A percentile compares a stretch with the other conserved stretches of the same genome.
Conservation (phyloP, 2,888 invertebrate genomes). For the Erebia ligea region DNA sequence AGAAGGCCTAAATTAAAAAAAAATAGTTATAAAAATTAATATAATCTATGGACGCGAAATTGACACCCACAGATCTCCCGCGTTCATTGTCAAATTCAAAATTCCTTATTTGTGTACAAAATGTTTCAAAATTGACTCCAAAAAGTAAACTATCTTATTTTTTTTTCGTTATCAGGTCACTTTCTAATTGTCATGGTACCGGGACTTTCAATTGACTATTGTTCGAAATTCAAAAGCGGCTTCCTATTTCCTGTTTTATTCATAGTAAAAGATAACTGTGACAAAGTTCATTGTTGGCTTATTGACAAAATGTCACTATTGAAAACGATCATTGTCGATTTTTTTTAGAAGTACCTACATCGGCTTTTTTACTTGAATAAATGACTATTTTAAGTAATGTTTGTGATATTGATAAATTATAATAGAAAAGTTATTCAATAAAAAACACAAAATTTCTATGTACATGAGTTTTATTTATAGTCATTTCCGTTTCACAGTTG, state of each 20-base stretch:
- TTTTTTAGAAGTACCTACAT: constrained; percentile 68
- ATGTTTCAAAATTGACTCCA: not conserved
- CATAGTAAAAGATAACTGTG: constrained; percentile 41
- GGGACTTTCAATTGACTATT: constrained; percentile 44
- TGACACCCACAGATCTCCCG: constrained; percentile 27
- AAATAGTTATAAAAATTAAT: constrained; percentile 34
- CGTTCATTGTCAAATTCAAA: constrained; percentile 23
- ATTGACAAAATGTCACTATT: constrained; percentile 34
- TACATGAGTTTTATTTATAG: constrained; percentile 43
- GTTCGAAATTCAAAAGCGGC: constrained; percentile 52
- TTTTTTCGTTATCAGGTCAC: constrained; percentile 30
- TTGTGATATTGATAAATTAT: constrained; percentile 73
- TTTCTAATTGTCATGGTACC: constrained; percentile 46
- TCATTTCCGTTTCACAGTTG: not conserved
- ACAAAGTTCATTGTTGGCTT: constrained; percentile 47
- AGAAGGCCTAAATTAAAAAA: constrained; percentile 65
- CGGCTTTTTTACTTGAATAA: constrained; percentile 76
- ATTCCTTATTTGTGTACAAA: constrained; percentile 17
- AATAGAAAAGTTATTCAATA: constrained; percentile 78
- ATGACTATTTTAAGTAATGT: constrained; percentile 67
- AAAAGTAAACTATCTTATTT: not conserved
- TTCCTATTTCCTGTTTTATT: constrained; percentile 67
- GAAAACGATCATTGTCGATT: constrained; percentile 40
- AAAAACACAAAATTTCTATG: constrained; percentile 77
- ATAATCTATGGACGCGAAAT: constrained; percentile 22